Percentiles rank a stretch among this genome's conserved stretches.
Conservation (phyloP, 1,140 invertebrate species). For the Leptopilina boulardi region DNA sequence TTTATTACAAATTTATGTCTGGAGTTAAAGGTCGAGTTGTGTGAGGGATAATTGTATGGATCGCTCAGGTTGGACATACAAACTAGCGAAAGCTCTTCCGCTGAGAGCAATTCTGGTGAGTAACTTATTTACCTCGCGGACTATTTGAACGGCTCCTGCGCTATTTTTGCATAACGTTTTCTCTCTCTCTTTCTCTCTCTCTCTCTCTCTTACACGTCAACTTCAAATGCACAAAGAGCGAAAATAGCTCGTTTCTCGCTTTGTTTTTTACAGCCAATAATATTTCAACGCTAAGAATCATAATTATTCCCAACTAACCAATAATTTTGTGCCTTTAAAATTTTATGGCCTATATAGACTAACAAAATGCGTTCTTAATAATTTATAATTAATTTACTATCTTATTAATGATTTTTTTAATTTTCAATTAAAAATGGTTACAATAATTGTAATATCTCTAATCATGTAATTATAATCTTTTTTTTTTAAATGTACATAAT, state of each 20-base stretch:
- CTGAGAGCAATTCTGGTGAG: conserved; percentile 36
- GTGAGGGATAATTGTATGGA: not conserved
- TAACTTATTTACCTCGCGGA: conserved; percentile 40
- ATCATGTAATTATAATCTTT: too few species aligned
- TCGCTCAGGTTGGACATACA: not conserved
- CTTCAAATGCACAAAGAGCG: conserved; percentile 41
- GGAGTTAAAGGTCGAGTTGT: conserved; percentile 1
- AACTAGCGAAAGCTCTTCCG: not conserved
- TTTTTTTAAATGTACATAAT: too few species aligned
- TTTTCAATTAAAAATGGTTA: too few species aligned
- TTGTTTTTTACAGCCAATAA: conserved; percentile 45
- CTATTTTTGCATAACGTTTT: conserved; percentile 49
- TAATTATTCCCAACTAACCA: not conserved
- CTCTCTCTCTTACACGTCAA: too few species aligned
- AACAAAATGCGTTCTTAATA: too few species aligned
- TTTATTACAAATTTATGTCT: not conserved
- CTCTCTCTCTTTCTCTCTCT: too few species aligned
- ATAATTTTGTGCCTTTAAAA: not conserved
- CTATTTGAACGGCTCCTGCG: conserved; percentile 39
- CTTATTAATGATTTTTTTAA: not conserved
- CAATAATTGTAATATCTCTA: too few species aligned
- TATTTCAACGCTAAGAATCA: conserved; percentile 16
- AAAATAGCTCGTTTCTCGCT: conserved; percentile 46
- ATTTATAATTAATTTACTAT: too few species aligned
- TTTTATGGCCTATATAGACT: not conserved